These are phyloP conservation scores for Sebastes dallii DNA, from an alignment of 2,797 vertebrate genomes.

Conservation along the genomic window DNA sequence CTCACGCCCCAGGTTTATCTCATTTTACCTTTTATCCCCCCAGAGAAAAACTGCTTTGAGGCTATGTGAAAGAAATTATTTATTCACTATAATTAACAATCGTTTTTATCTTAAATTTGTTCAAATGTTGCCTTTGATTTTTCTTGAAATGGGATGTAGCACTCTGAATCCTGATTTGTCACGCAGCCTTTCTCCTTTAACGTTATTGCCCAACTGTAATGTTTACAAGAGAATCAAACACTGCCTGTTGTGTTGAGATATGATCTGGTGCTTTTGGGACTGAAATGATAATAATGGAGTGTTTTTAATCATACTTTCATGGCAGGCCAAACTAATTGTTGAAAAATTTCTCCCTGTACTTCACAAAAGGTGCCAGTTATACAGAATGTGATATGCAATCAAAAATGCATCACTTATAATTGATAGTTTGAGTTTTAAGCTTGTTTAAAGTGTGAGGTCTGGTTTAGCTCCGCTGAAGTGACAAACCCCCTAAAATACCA, in stretches of 20 bases:
- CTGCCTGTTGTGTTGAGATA: slow-evolving; percentile 62
- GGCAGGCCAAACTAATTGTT: slow-evolving; percentile 13
- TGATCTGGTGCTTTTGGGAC: slow-evolving; percentile 50
- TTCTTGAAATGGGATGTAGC: slow-evolving; percentile 10
- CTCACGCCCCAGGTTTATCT: slow-evolving; percentile 1
- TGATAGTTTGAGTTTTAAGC: slow-evolving; percentile 16
- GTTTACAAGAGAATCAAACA: slow-evolving; percentile 71
- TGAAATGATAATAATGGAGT: slow-evolving; percentile 8
- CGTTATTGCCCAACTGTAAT: slow-evolving; percentile 33
- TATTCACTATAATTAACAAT: slow-evolving; percentile 6
- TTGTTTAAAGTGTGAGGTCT: slow-evolving; percentile 9
- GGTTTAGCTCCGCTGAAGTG: slow-evolving; percentile 4
- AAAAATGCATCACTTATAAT: slow-evolving; percentile 20
- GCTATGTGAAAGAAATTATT: background rate
- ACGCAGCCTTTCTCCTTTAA: slow-evolving; percentile 37
- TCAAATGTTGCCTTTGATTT: slow-evolving; percentile 31
- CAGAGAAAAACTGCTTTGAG: slow-evolving; percentile 7
- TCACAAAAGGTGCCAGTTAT: background rate
- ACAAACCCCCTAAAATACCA: slow-evolving; percentile 1
- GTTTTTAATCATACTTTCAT: slow-evolving; percentile 27
- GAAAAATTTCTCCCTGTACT: slow-evolving; percentile 12
- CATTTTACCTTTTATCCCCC: background rate
- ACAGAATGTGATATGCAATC: slow-evolving; percentile 30
- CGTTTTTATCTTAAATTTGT: slow-evolving; percentile 25
- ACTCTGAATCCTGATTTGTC: slow-evolving; percentile 20